A percentile compares a stretch with the other conserved stretches of the same genome.
Evolutionary conservation across 2,797 vertebrate genomes (phyloP).

Genomic region (Bufotes viridis): DNA sequence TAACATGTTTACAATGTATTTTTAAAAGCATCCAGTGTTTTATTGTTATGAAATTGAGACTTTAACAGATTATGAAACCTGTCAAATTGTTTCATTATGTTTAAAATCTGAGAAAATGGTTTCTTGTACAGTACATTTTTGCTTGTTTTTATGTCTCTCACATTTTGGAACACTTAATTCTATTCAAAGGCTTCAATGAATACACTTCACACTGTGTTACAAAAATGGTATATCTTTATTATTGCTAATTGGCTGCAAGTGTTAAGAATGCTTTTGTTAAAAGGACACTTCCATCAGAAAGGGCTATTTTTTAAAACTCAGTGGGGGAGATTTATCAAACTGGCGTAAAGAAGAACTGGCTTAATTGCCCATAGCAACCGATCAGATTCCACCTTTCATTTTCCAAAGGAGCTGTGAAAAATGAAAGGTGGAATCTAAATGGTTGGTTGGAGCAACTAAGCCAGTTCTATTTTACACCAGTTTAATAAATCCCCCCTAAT

Average conservation of each 20-base stretch:
- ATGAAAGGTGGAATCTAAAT: too few species aligned
- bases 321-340: too few species aligned
- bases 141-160: neutral
- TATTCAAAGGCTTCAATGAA: neutral
- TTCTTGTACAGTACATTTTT: neutral
- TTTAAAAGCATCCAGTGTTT: neutral
- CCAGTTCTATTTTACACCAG: too few species aligned
- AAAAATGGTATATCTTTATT: neutral
- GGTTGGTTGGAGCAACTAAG: too few species aligned
- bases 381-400: too few species aligned
- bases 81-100: neutral
- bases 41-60: neutral
- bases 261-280: constrained; percentile 20
- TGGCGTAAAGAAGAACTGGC: too few species aligned
- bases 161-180: neutral
- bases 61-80: neutral
- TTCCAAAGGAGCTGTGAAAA: too few species aligned
- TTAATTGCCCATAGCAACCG: too few species aligned
- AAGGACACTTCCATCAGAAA: neutral
- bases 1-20: neutral
- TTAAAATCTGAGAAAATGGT: neutral
- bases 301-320: too few species aligned
- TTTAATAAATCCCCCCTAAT: too few species aligned
- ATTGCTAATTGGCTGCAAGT: constrained; percentile 18
- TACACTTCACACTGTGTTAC: constrained; percentile 5